Evolutionary conservation across 1,140 invertebrate genomes (phyloP), one percentile per base, ranked within the genome.

Genomic region (Dryas iulia): DNA sequence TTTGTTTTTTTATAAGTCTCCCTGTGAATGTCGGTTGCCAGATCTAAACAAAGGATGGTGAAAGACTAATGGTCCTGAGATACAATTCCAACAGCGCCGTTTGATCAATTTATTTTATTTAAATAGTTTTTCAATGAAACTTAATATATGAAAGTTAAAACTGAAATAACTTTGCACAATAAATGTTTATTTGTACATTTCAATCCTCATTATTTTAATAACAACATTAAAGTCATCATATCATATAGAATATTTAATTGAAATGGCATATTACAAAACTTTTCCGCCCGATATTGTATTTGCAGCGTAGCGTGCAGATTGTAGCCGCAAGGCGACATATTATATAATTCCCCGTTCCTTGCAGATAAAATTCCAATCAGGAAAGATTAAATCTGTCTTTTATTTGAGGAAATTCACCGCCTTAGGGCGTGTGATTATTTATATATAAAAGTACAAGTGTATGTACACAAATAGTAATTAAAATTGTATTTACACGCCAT

Each of bases 31-130:
- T 77, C 83, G 80, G 79, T 81, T 82, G 79, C 67, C 76, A 84
- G 78, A 82, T 83, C 74, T 80, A 89, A 89, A 89, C 87, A 89
- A 89, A 87, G 83, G 84, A 88, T 82, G 81, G 80, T 84, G 79
- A 87, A 88, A 87, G 80, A 84, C 79, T 86, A 87, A 85, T 85
- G 86, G 79, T 79, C 61, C 82, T 84, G 78, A 75, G 79, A 79
- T 89, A 81, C 76, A 76, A 72, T 85, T 81, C 79, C 76, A 78
- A 81, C 78, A 78, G 78, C 77, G 57, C 81, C 88, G 79, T 86
- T 87, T 86, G 81, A 87, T 87, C 80, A 80, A 81, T 72, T 84
- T 82, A 87, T 89, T 89, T 84, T 79, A 87, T 86, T 72, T 68
- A 56, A 68, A 79, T 74, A 79, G 71, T 73, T 79, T 81, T 81